Evolutionary conservation across 2,888 invertebrate species (phyloP).

Genomic region (Nomada goodeniana): DNA sequence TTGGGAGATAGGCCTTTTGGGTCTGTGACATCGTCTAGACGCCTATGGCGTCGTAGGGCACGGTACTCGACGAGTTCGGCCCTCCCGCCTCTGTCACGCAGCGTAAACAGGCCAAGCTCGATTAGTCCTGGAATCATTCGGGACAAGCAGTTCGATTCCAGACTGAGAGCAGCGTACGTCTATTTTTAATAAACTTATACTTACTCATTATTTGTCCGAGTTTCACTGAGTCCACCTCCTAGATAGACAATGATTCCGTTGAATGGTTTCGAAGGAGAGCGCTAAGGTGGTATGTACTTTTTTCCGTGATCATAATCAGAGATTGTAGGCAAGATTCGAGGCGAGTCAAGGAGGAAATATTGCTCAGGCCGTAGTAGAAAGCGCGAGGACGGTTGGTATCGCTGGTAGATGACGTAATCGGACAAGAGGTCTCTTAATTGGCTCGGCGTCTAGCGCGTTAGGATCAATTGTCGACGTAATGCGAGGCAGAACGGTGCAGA

Average conservation of each 20-base stretch:
- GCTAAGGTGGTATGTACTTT: neutral
- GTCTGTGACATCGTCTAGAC: too few species aligned
- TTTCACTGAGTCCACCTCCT: too few species aligned
- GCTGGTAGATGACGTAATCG: conserved; percentile 63
- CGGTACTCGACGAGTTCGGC: too few species aligned
- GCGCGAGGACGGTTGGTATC: conserved; percentile 48
- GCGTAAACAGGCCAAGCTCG: too few species aligned
- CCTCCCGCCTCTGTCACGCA: too few species aligned
- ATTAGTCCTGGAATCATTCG: too few species aligned
- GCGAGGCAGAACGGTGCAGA: conserved; percentile 55
- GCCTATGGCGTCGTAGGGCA: too few species aligned
- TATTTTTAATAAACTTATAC: too few species aligned
- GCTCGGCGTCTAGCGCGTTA: conserved; percentile 78
- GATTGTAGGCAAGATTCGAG: conserved; percentile 6
- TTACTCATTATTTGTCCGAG: too few species aligned
- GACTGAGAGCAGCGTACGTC: too few species aligned
- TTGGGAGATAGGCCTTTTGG: too few species aligned
- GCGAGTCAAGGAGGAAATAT: conserved; percentile 35
- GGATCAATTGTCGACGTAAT: conserved; percentile 76
- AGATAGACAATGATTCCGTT: neutral
- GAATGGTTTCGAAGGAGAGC: neutral
- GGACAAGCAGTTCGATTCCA: too few species aligned
- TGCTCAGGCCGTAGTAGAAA: conserved; percentile 35
- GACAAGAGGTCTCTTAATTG: conserved; percentile 75
- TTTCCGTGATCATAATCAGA: neutral